Conservation (phyloP, 2,113 vertebrate genomes). For the Australoheros scitulus region DNA sequence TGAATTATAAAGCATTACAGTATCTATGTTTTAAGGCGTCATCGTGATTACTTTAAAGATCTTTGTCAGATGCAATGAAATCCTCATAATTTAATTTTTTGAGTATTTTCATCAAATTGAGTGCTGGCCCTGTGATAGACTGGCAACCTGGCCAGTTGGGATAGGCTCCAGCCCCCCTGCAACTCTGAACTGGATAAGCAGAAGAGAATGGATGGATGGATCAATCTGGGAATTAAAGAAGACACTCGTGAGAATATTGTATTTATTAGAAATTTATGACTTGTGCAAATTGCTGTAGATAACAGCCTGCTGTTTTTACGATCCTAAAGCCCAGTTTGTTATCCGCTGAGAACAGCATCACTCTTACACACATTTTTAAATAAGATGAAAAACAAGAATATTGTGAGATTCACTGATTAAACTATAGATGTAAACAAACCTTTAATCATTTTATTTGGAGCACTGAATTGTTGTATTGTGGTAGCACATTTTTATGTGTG, state of each 20-base stretch:
- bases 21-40: conserved; percentile 27
- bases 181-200: no score
- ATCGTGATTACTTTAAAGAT: conserved; percentile 18
- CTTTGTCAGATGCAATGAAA: conserved; percentile 9
- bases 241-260: background rate
- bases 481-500: background rate
- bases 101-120: background rate
- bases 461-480: background rate
- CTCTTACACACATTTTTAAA: background rate
- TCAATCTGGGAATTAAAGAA: background rate
- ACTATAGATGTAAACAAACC: background rate
- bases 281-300: background rate
- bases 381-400: background rate
- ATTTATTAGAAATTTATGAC: conserved; percentile 16
- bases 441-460: background rate
- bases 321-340: background rate
- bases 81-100: background rate
- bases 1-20: conserved; percentile 50
- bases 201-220: no score
- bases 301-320: background rate
- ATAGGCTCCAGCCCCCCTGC: no score
- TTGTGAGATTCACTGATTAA: background rate
- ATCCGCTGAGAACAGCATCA: background rate
- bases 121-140: no score
- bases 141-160: no score